Evolutionary conservation across 2,797 vertebrate genomes (phyloP), one percentile per base, ranked within the genome.

Genomic region (Syncerus caffer): DNA sequence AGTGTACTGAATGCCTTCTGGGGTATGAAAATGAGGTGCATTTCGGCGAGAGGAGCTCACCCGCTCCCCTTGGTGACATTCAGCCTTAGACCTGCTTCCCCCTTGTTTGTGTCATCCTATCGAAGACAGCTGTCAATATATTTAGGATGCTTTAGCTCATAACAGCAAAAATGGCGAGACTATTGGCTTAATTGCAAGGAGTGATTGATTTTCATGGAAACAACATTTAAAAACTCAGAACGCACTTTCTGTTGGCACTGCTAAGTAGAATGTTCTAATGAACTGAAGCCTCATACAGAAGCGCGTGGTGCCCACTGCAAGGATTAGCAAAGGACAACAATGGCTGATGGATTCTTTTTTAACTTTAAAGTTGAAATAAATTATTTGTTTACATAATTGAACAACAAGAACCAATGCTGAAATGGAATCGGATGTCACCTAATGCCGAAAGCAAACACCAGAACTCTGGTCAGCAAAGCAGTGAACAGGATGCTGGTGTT

Each of bases 191-290:
- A 99, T 99, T 99, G 99, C 98, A 98, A 94, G 97, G 99, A 99
- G 99, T 99, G 99, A 99, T 99, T 99, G 99, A 99, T 99, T 99
- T 99, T 99, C 99, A 99, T 99, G 99, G 98, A 99, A 99, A 99
- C 99, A 99, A 98, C 99, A 99, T 99, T 98, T 99, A 99, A 98
- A 99, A 98, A 99, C 98, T 99, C 98, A 90, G 98, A 99, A 98
- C 97, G 98, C 98, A 98, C 98, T 99, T 99, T 98, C 98, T 98
- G 98, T 99, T 99, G 98, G 98, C 98, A 98, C 97, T 84, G 95
- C 92, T 97, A 98, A 98, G 98, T 97, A 98, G 98, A 98, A 98
- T 42, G 97, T 83, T 95, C 58, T 98, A 98, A 98, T 98, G 98
- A 99, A 98, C 97, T 98, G 98, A 98, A 98, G 97, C 98, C 97